These are phyloP conservation scores for Rhineura floridana DNA, from an alignment of 2,113 vertebrate genomes.

Conservation along the genomic window DNA sequence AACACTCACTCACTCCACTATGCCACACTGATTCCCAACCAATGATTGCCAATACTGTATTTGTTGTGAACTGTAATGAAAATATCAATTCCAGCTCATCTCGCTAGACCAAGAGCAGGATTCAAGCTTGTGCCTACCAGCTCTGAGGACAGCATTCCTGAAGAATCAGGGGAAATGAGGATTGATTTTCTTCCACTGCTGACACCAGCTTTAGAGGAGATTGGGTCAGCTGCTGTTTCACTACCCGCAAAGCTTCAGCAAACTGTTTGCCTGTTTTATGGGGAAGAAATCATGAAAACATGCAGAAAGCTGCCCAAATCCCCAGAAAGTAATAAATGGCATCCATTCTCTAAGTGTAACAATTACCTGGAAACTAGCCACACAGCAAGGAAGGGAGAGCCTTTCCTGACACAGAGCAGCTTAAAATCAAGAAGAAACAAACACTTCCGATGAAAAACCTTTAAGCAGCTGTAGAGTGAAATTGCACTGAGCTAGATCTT, in stretches of 20 bases:
- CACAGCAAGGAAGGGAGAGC: conserved; percentile 1
- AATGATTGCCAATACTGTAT: not conserved
- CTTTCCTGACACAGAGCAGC: not conserved
- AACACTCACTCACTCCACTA: not conserved
- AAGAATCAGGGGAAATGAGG: too few relatives aligned
- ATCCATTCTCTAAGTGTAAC: conserved; percentile 63
- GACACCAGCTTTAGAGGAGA: not conserved
- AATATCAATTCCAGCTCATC: not conserved
- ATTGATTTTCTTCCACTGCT: not conserved
- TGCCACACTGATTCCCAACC: not conserved
- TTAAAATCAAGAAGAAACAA: conserved; percentile 7
- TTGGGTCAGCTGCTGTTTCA: not conserved
- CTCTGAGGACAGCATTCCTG: not conserved
- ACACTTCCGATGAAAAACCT: not conserved
- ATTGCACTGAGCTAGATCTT: not conserved
- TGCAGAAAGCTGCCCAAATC: conserved; percentile 32
- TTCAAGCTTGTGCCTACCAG: not conserved
- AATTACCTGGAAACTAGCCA: conserved; percentile 61
- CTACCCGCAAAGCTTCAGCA: not conserved
- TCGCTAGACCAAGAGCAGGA: not conserved
- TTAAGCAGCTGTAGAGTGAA: not conserved
- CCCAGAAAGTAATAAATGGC: conserved; percentile 45
- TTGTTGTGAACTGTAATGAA: not conserved
- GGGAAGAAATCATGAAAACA: conserved; percentile 11
- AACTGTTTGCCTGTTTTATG: not conserved